Percentiles rank a stretch among this genome's conserved stretches.
These are phyloP conservation scores for Anarsia innoxiella DNA, from an alignment of 2,888 invertebrate genomes.

Conservation along the genomic window DNA sequence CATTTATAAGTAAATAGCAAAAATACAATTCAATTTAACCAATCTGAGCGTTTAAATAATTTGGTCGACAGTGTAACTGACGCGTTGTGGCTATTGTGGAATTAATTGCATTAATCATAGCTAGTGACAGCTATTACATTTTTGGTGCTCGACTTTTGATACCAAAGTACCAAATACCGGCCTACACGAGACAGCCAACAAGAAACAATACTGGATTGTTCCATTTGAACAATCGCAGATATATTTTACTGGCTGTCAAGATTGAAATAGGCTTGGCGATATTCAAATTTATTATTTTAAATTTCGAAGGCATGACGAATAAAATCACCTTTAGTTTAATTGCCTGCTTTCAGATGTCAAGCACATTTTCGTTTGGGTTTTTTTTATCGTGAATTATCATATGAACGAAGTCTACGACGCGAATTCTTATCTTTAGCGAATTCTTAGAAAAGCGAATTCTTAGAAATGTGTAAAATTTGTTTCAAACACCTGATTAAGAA, in stretches of 20 bases:
- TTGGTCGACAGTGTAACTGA: conserved; percentile 43
- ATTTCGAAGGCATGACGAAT: no score
- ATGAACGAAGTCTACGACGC: no score
- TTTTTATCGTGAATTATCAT: no score
- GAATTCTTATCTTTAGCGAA: no score
- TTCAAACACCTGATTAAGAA: conserved; percentile 35
- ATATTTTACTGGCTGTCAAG: conserved; percentile 21
- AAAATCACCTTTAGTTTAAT: no score
- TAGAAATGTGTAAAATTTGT: conserved; percentile 1
- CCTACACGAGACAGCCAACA: conserved; percentile 42
- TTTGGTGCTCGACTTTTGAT: conserved; percentile 72
- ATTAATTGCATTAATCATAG: conserved; percentile 74
- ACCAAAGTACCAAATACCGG: no score
- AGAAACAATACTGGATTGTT: conserved; percentile 52
- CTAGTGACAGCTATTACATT: conserved; percentile 74
- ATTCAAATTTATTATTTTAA: background rate
- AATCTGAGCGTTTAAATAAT: no score
- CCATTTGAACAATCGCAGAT: conserved; percentile 35
- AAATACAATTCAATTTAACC: no score
- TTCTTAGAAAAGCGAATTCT: no score
- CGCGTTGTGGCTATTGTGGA: conserved; percentile 58
- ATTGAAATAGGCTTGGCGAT: conserved; percentile 1
- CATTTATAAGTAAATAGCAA: no score
- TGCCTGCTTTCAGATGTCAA: no score
- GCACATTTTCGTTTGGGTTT: no score